phyloP scores from a whole-genome alignment of 2,113 vertebrate species.

The Percopsis transmontana region DNA sequence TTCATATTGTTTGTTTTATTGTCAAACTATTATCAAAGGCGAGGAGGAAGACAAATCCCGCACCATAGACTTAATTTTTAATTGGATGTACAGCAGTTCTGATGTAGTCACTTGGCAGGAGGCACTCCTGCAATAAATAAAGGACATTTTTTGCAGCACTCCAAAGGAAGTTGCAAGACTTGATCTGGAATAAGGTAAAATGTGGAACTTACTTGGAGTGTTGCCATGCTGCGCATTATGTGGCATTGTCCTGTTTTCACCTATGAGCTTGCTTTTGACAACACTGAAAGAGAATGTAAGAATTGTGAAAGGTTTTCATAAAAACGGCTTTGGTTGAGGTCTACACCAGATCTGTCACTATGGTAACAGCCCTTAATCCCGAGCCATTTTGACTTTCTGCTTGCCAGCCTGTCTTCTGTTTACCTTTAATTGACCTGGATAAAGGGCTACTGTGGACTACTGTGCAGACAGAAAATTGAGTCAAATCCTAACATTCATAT shows the following conservation, averaged over 20 bases:
- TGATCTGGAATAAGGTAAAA: too few species aligned
- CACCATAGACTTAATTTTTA: conserved; percentile 3
- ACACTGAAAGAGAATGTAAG: background rate
- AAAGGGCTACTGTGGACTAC: background rate
- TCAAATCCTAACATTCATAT: background rate
- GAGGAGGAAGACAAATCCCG: conserved; percentile 46
- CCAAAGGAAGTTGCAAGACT: too few species aligned
- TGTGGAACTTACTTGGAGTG: too few species aligned
- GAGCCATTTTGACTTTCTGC: background rate
- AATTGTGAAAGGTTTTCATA: background rate
- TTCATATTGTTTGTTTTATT: conserved; percentile 67
- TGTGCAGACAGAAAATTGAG: background rate
- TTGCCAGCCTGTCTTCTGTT: background rate
- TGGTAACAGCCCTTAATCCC: background rate
- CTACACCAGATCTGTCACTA: conserved; percentile 4
- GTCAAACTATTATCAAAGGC: conserved; percentile 51
- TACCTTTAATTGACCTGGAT: background rate
- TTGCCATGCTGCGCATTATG: too few species aligned
- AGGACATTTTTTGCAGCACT: too few species aligned
- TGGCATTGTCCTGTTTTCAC: too few species aligned
- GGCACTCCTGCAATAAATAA: too few species aligned
- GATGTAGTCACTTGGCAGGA: too few species aligned
- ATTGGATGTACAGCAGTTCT: too few species aligned
- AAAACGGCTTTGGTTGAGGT: background rate
- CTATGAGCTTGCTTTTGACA: background rate